Percentiles rank a stretch among this genome's conserved stretches.
Conservation (phyloP, 2,113 vertebrate species). For the Falco punctatus region DNA sequence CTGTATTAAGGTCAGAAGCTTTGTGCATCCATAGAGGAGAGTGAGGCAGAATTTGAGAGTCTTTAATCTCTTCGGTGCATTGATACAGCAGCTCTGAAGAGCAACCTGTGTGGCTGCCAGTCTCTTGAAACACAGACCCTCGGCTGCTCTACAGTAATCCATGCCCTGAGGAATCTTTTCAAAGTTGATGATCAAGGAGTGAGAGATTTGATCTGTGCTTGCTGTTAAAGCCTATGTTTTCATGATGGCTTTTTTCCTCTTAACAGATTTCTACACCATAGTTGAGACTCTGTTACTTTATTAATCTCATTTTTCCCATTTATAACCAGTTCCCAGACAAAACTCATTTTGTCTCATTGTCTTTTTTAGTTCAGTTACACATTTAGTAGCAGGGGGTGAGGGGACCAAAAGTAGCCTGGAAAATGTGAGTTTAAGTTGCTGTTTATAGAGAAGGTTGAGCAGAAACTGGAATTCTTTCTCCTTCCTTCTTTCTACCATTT, state of each 20-base stretch:
- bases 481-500: not conserved
- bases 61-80: not conserved
- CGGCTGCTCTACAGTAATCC: not conserved
- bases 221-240: not conserved
- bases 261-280: not conserved
- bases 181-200: not conserved
- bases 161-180: not conserved
- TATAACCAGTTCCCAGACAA: not conserved
- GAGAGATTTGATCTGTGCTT: not conserved
- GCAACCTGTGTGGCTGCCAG: not conserved
- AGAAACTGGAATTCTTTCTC: not conserved
- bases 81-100: not conserved
- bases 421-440: not conserved
- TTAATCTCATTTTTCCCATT: not conserved
- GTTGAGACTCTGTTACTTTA: not conserved
- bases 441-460: not conserved
- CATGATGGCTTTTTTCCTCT: not conserved
- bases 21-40: not conserved
- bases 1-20: not conserved
- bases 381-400: not conserved
- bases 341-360: not conserved
- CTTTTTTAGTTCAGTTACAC: not conserved
- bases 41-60: not conserved
- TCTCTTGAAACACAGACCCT: not conserved
- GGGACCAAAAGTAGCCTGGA: not conserved